These are phyloP conservation scores for Panthera uncia DNA, from an alignment of 2,113 vertebrate genomes.

Conservation along the genomic window DNA sequence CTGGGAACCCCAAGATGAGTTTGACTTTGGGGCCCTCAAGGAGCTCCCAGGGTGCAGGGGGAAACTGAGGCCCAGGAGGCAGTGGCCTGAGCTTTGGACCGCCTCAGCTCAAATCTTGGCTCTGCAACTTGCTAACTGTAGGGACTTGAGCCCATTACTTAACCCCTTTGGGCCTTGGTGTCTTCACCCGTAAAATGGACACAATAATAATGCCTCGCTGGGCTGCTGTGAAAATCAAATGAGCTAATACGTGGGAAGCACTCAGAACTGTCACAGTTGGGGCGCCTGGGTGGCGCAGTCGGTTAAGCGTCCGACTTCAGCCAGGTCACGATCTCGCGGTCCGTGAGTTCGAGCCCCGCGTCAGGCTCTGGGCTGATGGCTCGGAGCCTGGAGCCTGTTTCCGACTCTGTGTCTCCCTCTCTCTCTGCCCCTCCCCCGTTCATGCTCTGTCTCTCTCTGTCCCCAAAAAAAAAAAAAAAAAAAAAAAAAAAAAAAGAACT, in stretches of 20 bases:
- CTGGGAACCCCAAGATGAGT: not conserved
- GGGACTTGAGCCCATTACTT: not conserved
- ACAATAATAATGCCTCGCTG: not conserved
- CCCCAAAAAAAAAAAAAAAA: no score
- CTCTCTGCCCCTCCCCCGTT: no score
- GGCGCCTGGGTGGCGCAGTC: no score
- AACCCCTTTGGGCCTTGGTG: not conserved
- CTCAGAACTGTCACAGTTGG: not conserved
- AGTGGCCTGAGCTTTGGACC: not conserved
- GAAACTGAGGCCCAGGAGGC: not conserved
- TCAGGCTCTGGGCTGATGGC: no score
- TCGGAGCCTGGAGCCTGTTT: no score
- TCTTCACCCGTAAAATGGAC: slow-evolving; percentile 31
- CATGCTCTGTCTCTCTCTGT: no score
- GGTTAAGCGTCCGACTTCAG: no score
- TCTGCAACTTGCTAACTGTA: not conserved
- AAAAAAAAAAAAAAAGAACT: no score
- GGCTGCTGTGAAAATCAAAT: not conserved
- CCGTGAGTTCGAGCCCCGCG: no score
- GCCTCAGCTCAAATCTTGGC: not conserved
- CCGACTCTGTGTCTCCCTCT: no score
- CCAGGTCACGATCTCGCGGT: no score
- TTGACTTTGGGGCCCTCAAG: not conserved
- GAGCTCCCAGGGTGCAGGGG: not conserved
- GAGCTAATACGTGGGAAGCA: not conserved